These are phyloP conservation scores for Stenchaetothrips biformis DNA, from an alignment of 2,888 invertebrate genomes.

Conservation along the genomic window DNA sequence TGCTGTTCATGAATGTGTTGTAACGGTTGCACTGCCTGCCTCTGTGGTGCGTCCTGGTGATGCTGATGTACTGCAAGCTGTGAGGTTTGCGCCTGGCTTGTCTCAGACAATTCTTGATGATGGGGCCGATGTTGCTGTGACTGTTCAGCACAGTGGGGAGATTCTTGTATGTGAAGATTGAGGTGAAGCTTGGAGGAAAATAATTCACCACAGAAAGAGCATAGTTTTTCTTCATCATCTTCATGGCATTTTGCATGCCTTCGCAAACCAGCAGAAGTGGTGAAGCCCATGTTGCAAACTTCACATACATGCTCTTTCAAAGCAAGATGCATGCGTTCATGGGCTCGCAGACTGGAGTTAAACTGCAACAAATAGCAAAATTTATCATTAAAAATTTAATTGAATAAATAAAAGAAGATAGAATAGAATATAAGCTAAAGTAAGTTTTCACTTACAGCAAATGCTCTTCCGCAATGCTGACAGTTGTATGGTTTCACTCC, in stretches of 20 bases:
- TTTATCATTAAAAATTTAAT: no score
- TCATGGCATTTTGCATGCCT: neutral
- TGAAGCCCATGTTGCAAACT: conserved; percentile 1
- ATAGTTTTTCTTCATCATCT: neutral
- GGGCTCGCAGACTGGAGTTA: neutral
- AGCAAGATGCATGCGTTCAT: conserved; percentile 7
- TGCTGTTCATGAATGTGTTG: neutral
- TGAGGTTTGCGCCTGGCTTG: no score
- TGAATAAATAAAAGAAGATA: no score
- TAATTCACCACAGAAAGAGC: neutral
- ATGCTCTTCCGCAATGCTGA: conserved; percentile 3
- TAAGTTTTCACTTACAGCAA: neutral
- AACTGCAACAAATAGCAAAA: neutral
- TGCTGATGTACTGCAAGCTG: no score
- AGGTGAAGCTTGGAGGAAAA: neutral
- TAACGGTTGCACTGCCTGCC: neutral
- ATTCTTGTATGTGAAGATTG: neutral
- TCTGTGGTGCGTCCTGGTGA: neutral
- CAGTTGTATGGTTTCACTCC: neutral
- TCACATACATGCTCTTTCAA: conserved; percentile 1
- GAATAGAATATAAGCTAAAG: no score
- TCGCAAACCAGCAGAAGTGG: conserved; percentile 4
- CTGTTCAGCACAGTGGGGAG: neutral
- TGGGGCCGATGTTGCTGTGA: neutral
- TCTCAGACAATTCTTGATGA: no score